A percentile compares a stretch with the other conserved stretches of the same genome.
phyloP scores from a whole-genome alignment of 2,113 vertebrate species.

The Grammomys surdaster region DNA sequence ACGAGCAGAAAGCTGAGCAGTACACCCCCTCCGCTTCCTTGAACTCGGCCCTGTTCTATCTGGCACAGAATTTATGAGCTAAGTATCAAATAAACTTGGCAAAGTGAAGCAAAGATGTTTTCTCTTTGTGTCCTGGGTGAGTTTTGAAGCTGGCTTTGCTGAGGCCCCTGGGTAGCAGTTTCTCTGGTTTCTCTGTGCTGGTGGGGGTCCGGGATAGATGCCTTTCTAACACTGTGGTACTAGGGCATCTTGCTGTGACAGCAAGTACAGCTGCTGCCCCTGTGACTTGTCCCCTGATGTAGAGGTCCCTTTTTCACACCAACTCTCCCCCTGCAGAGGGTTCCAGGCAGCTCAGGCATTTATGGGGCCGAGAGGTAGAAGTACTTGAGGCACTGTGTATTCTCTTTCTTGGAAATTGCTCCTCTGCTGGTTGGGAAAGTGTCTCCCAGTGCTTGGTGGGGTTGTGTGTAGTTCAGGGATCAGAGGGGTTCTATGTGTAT shows the following conservation, averaged over 20 bases:
- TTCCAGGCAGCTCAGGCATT: neutral
- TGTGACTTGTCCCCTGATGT: neutral
- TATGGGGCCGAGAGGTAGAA: neutral
- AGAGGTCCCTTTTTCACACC: fast-evolving
- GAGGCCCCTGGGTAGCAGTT: slow-evolving; percentile 32
- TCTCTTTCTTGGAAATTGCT: neutral
- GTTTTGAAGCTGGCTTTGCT: neutral
- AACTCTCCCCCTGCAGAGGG: neutral
- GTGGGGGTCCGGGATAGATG: neutral
- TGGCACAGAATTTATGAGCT: slow-evolving; percentile 4
- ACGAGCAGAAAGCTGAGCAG: slow-evolving; percentile 20
- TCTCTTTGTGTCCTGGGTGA: slow-evolving; percentile 41
- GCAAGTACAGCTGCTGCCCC: neutral
- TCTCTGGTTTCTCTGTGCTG: neutral
- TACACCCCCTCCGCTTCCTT: neutral
- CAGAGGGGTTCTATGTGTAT: neutral
- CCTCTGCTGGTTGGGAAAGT: neutral
- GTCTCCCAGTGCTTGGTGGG: neutral
- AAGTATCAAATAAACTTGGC: slow-evolving; percentile 33
- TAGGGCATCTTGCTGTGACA: neutral
- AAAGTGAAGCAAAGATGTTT: slow-evolving; percentile 31
- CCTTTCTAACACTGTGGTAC: neutral
- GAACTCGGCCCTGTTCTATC: neutral
- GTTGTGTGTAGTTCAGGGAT: neutral
- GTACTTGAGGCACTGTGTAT: neutral